Evolutionary conservation across 2,888 invertebrate genomes (phyloP).

Genomic region (Pardosa pseudoannulata): DNA sequence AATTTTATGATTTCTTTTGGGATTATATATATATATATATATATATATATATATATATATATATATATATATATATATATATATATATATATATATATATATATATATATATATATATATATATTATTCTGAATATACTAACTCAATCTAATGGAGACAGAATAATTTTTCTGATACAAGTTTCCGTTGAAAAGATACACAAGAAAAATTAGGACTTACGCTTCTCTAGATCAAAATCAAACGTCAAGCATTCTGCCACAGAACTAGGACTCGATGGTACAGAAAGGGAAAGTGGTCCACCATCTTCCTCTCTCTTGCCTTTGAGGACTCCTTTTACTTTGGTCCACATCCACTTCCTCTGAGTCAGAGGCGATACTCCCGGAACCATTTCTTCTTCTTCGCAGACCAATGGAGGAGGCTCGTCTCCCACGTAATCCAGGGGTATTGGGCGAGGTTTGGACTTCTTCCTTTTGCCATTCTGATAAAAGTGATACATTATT

Average conservation of each 20-base stretch:
- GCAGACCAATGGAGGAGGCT: neutral
- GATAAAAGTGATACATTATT: too few species aligned
- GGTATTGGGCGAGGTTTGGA: constrained; percentile 46
- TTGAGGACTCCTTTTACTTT: constrained; percentile 82
- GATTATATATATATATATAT: too few species aligned
- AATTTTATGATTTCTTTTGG: too few species aligned
- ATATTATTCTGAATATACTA: too few species aligned
- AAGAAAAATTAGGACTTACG: too few species aligned
- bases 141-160: too few species aligned
- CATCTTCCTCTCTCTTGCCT: constrained; percentile 29
- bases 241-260: constrained; percentile 36
- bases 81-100: too few species aligned
- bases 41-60: too few species aligned
- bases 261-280: constrained; percentile 70
- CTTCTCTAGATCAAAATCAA: constrained; percentile 56
- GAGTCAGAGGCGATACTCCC: constrained; percentile 77
- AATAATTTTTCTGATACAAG: too few species aligned
- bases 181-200: too few species aligned
- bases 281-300: constrained; percentile 36
- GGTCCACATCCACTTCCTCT: constrained; percentile 84
- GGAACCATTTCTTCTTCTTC: constrained; percentile 45
- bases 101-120: too few species aligned
- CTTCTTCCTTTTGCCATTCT: constrained; percentile 54
- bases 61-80: too few species aligned
- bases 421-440: constrained; percentile 31